Evolutionary conservation across 1,140 invertebrate genomes (phyloP).

Genomic region (Pseudoatta argentina): DNA sequence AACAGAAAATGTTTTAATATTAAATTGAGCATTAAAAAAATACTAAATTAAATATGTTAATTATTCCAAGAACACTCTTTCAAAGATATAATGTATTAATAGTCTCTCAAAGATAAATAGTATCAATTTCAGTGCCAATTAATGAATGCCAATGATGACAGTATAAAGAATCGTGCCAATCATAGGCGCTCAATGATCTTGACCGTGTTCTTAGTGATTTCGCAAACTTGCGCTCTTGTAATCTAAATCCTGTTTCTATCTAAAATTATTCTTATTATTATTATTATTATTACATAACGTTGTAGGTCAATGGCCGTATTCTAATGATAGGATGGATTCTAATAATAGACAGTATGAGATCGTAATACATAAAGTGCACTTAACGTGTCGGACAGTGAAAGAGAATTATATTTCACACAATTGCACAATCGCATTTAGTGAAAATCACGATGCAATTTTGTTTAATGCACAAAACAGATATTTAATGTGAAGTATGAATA

Average conservation of each 20-base stretch:
- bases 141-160: neutral
- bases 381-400: conserved; percentile 6
- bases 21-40: neutral
- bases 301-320: conserved; percentile 35
- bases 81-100: neutral
- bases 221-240: conserved; percentile 4
- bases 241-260: conserved; percentile 40
- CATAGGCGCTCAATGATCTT: conserved; percentile 55
- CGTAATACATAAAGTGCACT: neutral
- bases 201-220: conserved; percentile 29
- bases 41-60: neutral
- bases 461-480: neutral
- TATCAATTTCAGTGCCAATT: neutral
- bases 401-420: conserved; percentile 16
- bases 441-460: neutral
- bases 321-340: conserved; percentile 36
- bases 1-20: neutral
- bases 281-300: neutral
- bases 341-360: conserved; percentile 63
- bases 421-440: neutral
- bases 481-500: neutral
- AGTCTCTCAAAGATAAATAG: neutral
- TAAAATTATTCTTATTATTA: conserved; percentile 60
- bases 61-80: neutral
- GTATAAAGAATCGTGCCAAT: neutral